These are phyloP conservation scores for Dipodomys merriami DNA, from an alignment of 2,113 vertebrate genomes.

Conservation along the genomic window DNA sequence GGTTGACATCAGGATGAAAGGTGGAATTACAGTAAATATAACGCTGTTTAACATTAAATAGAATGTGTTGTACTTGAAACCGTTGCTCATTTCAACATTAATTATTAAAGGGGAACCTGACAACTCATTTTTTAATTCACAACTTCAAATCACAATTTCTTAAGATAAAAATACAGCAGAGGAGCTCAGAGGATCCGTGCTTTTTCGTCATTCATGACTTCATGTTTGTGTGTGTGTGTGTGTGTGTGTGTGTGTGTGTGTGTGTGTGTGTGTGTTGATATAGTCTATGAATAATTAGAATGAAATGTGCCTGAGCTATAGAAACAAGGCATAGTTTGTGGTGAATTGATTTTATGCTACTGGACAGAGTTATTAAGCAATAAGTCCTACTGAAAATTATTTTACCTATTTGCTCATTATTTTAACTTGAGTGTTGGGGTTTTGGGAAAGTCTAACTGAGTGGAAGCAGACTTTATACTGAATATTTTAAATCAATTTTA, in stretches of 20 bases:
- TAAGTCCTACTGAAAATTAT: constrained; percentile 36
- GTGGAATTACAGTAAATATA: constrained; percentile 89
- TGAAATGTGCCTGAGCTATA: not conserved
- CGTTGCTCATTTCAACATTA: constrained; percentile 86
- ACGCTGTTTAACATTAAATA: constrained; percentile 87
- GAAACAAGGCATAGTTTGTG: not conserved
- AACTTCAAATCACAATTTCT: constrained; percentile 85
- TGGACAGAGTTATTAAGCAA: not conserved
- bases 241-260: too few relatives aligned
- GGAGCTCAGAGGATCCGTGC: constrained; percentile 50
- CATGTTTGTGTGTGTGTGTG: not conserved
- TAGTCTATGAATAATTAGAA: constrained; percentile 62
- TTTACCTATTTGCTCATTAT: not conserved
- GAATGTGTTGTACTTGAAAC: constrained; percentile 85
- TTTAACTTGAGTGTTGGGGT: not conserved
- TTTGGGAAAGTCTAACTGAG: not conserved
- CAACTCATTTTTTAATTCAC: constrained; percentile 87
- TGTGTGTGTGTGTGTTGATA: not conserved
- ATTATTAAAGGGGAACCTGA: constrained; percentile 88
- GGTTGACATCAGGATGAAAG: constrained; percentile 87
- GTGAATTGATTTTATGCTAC: not conserved
- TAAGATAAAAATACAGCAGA: constrained; percentile 84
- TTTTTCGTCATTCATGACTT: constrained; percentile 70
- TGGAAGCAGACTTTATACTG: not conserved
- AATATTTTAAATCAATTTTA: constrained; percentile 27